phyloP scores from a whole-genome alignment of 1,140 invertebrate species.

The Drosophila arawakana region DNA sequence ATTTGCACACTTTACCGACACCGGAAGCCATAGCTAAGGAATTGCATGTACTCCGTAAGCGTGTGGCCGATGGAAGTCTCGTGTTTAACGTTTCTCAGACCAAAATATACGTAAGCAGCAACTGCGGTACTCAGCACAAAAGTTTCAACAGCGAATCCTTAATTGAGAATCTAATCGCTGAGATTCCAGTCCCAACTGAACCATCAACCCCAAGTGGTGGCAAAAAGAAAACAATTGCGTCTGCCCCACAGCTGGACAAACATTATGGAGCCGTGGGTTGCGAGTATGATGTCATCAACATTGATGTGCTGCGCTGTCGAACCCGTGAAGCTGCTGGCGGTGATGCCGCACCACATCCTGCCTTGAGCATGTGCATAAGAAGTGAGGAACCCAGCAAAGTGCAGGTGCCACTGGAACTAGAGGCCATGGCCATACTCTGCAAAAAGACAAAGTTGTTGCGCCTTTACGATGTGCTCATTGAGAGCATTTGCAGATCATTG shows the following conservation, averaged over 20 bases:
- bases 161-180: conserved; percentile 61
- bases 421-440: conserved; percentile 89
- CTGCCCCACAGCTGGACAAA: conserved; percentile 25
- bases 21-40: conserved; percentile 86
- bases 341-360: conserved; percentile 55
- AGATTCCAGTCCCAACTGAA: conserved; percentile 48
- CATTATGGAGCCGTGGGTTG: conserved; percentile 64
- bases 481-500: conserved; percentile 89
- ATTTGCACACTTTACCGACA: conserved; percentile 86
- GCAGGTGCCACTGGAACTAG: conserved; percentile 88
- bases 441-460: conserved; percentile 87
- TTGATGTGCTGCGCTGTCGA: conserved; percentile 67
- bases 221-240: conserved; percentile 51
- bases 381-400: conserved; percentile 74
- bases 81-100: conserved; percentile 75
- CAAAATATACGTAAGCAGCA: conserved; percentile 72
- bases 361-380: conserved; percentile 64
- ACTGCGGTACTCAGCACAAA: conserved; percentile 57
- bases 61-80: conserved; percentile 84
- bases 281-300: conserved; percentile 73
- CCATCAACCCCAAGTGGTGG: conserved; percentile 17
- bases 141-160: conserved; percentile 59
- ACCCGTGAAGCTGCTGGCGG: conserved; percentile 57
- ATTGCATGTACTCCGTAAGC: conserved; percentile 86
- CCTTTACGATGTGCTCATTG: conserved; percentile 90